Base-by-base conservation (phyloP, 2,888 invertebrate species). In the Fragum sueziense region DNA sequence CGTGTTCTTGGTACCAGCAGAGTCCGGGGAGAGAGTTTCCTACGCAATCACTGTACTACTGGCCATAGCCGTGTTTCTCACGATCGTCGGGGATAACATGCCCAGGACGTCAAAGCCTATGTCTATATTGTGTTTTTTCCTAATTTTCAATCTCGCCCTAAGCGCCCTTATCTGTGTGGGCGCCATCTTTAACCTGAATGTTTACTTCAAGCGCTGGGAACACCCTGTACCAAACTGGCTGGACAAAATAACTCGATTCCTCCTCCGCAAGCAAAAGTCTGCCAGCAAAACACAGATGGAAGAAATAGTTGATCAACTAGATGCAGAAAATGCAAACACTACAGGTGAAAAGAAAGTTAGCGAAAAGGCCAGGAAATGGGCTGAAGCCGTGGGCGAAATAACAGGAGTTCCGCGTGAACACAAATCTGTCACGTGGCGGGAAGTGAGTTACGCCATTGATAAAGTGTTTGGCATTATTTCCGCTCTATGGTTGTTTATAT, bases 51-150 rank as follows among this genome's bases (percentile, higher is more conserved):
- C 86, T 3, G 84, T 84, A 25, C 79, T 86, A 20, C 80, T 86
- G n/a, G 81, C 84, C 0, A 82, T 85, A 47, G 82, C 86, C 20
- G 84, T 86, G 37, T 86, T 86, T 62, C 69, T 86, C 22, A 86
- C 86, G 4, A 69, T 85, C 61, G 84, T 86, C 20, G 80, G 83
- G 9, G 84, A 85, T 41, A 86, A 83, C 51, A 62, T 85, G 52
- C 85, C 86, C 0, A 80, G 79, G 33, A 79, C 85, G 1, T 81
- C 86, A 2, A 61, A 82, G 25, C 83, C 86, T 0, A 85, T 86
- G 85, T 84, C 86, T 2, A 70, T 80, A 1, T 76, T 86, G 1
- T 80, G 85, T 52, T 86, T 82, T 34, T 84, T 85, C 51, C 76
- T 86, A 31, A 71, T 85, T 41, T 70, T 76, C 3, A 80, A 79